Conservation (phyloP, 1,140 invertebrate genomes). For the Anagrus nilaparvatae region DNA sequence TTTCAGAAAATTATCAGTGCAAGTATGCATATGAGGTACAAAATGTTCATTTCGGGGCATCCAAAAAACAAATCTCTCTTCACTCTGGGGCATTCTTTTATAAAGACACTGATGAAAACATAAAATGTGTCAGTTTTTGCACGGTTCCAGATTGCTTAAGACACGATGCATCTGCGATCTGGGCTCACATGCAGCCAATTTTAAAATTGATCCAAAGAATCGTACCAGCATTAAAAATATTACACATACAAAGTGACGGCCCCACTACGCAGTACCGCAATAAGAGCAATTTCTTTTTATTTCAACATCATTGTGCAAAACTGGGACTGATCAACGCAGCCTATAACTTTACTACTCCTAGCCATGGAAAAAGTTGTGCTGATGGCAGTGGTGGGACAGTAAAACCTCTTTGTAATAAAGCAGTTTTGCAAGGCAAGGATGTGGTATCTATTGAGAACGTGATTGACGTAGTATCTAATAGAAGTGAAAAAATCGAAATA, state of each 20-base stretch:
- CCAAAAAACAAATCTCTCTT: conserved; percentile 21
- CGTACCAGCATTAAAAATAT: conserved; percentile 8
- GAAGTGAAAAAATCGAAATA: conserved; percentile 13
- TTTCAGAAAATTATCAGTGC: conserved; percentile 28
- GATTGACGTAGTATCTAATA: conserved; percentile 9
- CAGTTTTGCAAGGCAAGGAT: conserved; percentile 28
- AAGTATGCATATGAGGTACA: conserved; percentile 30
- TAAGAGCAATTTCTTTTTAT: conserved; percentile 17
- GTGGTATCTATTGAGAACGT: conserved; percentile 16
- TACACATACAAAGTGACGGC: conserved; percentile 20
- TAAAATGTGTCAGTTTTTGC: conserved; percentile 25
- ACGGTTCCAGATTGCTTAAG: conserved; percentile 28
- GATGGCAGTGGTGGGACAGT: conserved; percentile 35
- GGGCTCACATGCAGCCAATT: conserved; percentile 27
- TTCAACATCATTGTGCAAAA: conserved; percentile 7
- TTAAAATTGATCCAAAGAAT: conserved; percentile 15
- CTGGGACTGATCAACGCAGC: conserved; percentile 13
- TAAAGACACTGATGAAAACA: conserved; percentile 7
- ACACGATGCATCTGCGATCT: conserved; percentile 29
- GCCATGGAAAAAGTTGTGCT: conserved; percentile 38
- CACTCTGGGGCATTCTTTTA: conserved; percentile 19
- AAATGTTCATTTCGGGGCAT: conserved; percentile 24
- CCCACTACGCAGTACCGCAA: conserved; percentile 21
- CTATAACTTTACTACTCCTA: conserved; percentile 30
- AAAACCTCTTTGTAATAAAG: conserved; percentile 31